Evolutionary conservation across 2,888 invertebrate species (phyloP), one percentile per base, ranked within the genome.

Genomic region (Argyra leucocephala): DNA sequence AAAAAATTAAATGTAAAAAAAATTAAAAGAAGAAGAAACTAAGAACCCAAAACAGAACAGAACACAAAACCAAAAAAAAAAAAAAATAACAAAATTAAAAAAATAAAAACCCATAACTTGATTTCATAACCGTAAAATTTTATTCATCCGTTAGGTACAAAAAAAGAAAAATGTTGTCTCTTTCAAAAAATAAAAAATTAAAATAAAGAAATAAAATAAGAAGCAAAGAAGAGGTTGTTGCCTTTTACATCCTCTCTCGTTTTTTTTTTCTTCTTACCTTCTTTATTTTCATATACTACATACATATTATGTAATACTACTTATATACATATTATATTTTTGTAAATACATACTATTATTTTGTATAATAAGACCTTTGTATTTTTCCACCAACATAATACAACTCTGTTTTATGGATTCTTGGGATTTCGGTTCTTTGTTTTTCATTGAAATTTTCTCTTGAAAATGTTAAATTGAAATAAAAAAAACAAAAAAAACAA

Each of bases 51-150:
- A 4, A 12, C 48, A 48, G 15, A 12, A n/a, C 2, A 37, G 12
- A 15, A 15, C 2, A 15, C 15, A 37, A 37, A 15, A 15, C 48
- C 1, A 48, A 9, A 48, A 18, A 18, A 18, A 48, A n/a, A 18
- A 48, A 48, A 48, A 31, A 31, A 31, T 7, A 18, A 48, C 3
- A 48, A 18, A 5, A 18, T 18, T 18, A 48, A 48, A 48, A 3
- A 48, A 48, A 15, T 15, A 48, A 48, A 37, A 48, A 18, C 48
- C 48, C 48, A 48, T 48, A 48, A 48, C 48, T 48, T 48, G 12
- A 48, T 48, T 48, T 48, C 48, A 48, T 48, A 48, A 48, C 48
- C 48, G 48, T 48, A 48, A 48, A 48, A 48, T 48, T 48, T 48
- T 48, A 48, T 48, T 48, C n/a, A 48, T 48, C n/a, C 48, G 48